phyloP scores from a whole-genome alignment of 1,140 invertebrate species.

The Drosophila guanche region DNA sequence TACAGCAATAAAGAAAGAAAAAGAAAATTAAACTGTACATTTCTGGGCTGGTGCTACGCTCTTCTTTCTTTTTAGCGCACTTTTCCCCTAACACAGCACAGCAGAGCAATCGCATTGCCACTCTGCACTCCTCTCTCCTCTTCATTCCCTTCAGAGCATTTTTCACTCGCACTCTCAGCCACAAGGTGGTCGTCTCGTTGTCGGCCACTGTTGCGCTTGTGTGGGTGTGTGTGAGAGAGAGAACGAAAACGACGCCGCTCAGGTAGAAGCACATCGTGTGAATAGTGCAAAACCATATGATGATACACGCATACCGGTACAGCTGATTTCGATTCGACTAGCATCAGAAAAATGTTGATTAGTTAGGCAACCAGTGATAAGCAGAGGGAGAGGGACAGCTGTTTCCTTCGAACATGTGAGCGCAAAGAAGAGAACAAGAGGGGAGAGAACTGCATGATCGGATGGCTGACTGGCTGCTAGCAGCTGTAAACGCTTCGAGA shows the following conservation, averaged over 20 bases:
- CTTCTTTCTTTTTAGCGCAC: conserved; percentile 20
- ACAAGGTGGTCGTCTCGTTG: background rate
- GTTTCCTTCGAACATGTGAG: conserved; percentile 56
- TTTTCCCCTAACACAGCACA: conserved; percentile 1
- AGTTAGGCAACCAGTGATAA: conserved; percentile 68
- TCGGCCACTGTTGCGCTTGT: conserved; percentile 3
- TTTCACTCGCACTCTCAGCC: conserved; percentile 20
- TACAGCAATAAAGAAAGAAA: conserved; percentile 10
- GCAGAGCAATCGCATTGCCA: background rate
- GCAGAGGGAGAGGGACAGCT: conserved; percentile 45
- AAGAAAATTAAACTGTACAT: conserved; percentile 64
- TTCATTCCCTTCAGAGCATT: background rate
- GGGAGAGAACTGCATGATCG: conserved; percentile 33
- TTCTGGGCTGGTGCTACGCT: conserved; percentile 11
- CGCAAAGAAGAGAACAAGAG: conserved; percentile 8
- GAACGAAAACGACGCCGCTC: conserved; percentile 12
- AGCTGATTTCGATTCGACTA: conserved; percentile 76
- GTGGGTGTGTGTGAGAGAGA: conserved; percentile 14
- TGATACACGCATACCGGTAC: conserved; percentile 74
- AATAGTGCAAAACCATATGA: conserved; percentile 63
- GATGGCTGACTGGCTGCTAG: conserved; percentile 2
- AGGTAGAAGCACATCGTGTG: conserved; percentile 40
- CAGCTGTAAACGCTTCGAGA: conserved; percentile 22
- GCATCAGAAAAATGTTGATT: conserved; percentile 54
- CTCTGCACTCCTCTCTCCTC: too few species aligned